A percentile compares a stretch with the other conserved stretches of the same genome.
Conservation (phyloP, 37 sponge, comb jelly and placozoan genomes). For the Aphrocallistes beatrix region DNA sequence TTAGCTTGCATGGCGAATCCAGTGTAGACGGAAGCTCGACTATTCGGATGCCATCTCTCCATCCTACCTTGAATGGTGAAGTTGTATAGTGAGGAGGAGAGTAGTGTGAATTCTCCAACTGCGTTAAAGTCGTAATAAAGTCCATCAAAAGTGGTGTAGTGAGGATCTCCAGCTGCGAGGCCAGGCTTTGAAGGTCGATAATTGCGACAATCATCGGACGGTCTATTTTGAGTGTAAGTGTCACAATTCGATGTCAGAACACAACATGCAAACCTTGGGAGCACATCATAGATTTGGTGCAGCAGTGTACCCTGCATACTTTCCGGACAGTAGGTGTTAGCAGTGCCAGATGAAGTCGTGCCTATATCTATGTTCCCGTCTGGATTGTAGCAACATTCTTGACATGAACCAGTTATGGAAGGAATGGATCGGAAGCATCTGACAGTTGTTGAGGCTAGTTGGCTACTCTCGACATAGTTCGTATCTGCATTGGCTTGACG, state of each 20-base stretch:
- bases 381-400: not conserved
- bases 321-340: not conserved
- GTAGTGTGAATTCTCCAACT: not conserved
- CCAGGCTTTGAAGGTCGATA: not conserved
- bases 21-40: not conserved
- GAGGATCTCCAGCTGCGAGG: not conserved
- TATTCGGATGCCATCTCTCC: slow-evolving; percentile 1
- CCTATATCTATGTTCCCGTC: not conserved
- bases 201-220: not conserved
- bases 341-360: not conserved
- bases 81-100: not conserved
- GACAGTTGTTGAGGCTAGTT: not conserved
- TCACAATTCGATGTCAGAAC: not conserved
- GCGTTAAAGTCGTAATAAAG: not conserved
- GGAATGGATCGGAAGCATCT: not conserved
- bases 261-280: not conserved
- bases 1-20: not conserved
- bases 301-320: not conserved
- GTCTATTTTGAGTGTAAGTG: not conserved
- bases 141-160: not conserved
- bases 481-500: not conserved
- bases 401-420: not conserved
- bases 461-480: not conserved
- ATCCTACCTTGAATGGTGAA: not conserved
- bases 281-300: not conserved